Evolutionary conservation across 2,888 invertebrate genomes (phyloP).

Genomic region (Chelonus formosanus): DNA sequence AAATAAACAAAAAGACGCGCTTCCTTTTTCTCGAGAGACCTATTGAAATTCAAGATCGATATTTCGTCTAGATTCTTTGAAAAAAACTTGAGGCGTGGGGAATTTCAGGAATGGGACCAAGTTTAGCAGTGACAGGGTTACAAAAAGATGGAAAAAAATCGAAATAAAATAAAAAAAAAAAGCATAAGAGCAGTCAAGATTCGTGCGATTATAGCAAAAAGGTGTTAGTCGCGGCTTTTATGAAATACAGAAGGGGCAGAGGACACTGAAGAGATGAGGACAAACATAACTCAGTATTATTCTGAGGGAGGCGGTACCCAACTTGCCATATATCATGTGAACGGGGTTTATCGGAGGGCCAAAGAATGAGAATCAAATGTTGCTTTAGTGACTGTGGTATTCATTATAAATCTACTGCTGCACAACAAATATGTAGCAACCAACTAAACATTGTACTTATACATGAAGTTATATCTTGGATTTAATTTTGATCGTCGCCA

Average conservation of each 20-base stretch:
- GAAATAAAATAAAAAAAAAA: slow-evolving; percentile 25
- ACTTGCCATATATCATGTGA: slow-evolving; percentile 58
- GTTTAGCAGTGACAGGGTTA: slow-evolving; percentile 19
- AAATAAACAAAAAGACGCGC: background rate
- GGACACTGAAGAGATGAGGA: slow-evolving; percentile 50
- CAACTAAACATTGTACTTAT: too few relatives aligned
- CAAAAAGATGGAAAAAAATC: slow-evolving; percentile 23
- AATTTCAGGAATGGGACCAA: slow-evolving; percentile 41
- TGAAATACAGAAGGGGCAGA: slow-evolving; percentile 30
- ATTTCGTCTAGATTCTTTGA: slow-evolving; percentile 18
- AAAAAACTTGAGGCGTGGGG: slow-evolving; percentile 35
- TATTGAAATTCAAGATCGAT: slow-evolving; percentile 24
- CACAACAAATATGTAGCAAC: background rate
- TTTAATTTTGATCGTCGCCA: too few relatives aligned
- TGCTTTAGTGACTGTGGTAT: slow-evolving; percentile 23
- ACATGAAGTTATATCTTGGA: too few relatives aligned
- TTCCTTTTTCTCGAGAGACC: background rate
- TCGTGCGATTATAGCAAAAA: slow-evolving; percentile 34
- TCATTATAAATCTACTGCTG: background rate
- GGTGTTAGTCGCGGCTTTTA: slow-evolving; percentile 38
- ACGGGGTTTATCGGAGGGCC: slow-evolving; percentile 49
- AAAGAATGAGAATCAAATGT: slow-evolving; percentile 35
- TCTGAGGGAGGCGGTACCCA: slow-evolving; percentile 50
- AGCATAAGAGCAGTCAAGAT: slow-evolving; percentile 19
- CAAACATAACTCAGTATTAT: slow-evolving; percentile 64